Base-by-base conservation (phyloP, 2,888 invertebrate genomes). In the Platycnemis pennipes region DNA sequence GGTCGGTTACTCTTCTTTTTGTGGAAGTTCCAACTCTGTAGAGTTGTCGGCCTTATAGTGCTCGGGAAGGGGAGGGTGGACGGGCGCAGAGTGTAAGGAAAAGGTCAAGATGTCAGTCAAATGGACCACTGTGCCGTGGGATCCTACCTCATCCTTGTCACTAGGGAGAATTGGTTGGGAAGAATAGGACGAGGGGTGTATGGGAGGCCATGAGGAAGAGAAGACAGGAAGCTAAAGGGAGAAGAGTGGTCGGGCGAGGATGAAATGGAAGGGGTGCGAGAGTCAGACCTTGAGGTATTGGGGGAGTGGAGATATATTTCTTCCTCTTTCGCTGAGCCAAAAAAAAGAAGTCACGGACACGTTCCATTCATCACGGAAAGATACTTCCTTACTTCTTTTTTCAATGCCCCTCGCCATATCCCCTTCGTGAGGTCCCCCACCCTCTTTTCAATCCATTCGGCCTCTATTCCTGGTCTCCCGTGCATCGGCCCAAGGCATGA, bases 361-460 rank as follows among this genome's bases (percentile, higher is more conserved):
- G 91, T 16, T 42, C 63, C 63, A 63, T 91, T 91, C 91, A 91
- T 91, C 91, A 91, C 56, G 91, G 91, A 69, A 44, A 91, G 63
- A 69, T 56, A 42, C 53, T 63, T 37, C 22, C 69, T 63, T 44
- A 16, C 63, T 26, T 56, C 26, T n/a, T 91, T 63, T 91, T 91
- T 63, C 37, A 63, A 11, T 45, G 45, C 45, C 45, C 87, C 44
- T 87, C 45, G 16, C 16, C 45, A 7, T 8, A 1, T 49, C 31
- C 77, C 31, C 37, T 77, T 49, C 49, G 13, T 49, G 31, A 31
- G 77, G 31, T 37, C 77, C 31, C 37, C 0, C 77, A 11, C 77
- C 37, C 77, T 31, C 69, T 37, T 37, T 77, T 77, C 77, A 77
- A 77, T 77, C 77, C 37, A 77, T 77, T 77, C 16, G 13, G 77